phyloP scores from a whole-genome alignment of 2,888 invertebrate genomes.

The Calliphora vomitoria region DNA sequence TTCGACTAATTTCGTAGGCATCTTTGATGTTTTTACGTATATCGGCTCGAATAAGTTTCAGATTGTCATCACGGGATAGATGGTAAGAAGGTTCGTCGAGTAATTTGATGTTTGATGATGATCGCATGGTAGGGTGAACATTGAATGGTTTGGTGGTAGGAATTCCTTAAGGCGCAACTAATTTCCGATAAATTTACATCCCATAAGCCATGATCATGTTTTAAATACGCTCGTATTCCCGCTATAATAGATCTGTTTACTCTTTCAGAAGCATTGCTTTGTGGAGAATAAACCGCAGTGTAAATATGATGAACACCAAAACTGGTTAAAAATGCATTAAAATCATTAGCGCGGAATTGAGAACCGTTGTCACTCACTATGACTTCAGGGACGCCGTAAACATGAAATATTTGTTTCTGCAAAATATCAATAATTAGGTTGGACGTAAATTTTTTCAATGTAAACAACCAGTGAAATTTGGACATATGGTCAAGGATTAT shows the following conservation, averaged over 20 bases:
- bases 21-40: slow-evolving; percentile 29
- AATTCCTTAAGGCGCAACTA: slow-evolving; percentile 55
- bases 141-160: slow-evolving; percentile 51
- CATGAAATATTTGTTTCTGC: slow-evolving; percentile 36
- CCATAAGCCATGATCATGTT: slow-evolving; percentile 66
- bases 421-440: slow-evolving; percentile 5
- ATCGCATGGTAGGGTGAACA: slow-evolving; percentile 61
- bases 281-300: slow-evolving; percentile 78
- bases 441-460: slow-evolving; percentile 32
- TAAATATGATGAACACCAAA: slow-evolving; percentile 67
- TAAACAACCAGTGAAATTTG: slow-evolving; percentile 38
- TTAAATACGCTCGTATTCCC: slow-evolving; percentile 73
- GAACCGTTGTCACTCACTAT: too few species aligned
- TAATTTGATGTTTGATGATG: slow-evolving; percentile 39
- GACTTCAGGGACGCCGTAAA: too few species aligned
- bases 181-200: slow-evolving; percentile 58
- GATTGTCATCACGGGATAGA: slow-evolving; percentile 2
- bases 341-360: too few species aligned
- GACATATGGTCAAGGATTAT: slow-evolving; percentile 28
- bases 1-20: slow-evolving; percentile 28
- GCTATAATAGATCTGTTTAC: slow-evolving; percentile 78
- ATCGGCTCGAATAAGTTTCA: background rate
- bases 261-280: slow-evolving; percentile 79
- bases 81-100: slow-evolving; percentile 32
- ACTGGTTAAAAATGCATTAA: too few species aligned